These are phyloP conservation scores for Puma concolor DNA, from an alignment of 2,113 vertebrate species.

Conservation along the genomic window DNA sequence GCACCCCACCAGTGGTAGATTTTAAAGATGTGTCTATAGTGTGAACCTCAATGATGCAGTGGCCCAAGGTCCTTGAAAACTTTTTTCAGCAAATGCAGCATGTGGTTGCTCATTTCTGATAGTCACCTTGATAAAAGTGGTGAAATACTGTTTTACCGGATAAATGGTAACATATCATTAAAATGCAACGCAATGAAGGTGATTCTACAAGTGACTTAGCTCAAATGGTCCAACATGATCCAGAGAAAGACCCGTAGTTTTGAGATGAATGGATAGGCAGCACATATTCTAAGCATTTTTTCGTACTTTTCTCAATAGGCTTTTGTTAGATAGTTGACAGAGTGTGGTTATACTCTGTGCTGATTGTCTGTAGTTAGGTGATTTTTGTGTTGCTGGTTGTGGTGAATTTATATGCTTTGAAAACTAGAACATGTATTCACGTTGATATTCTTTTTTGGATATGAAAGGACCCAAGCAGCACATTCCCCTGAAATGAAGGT, in stretches of 20 bases:
- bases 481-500: not conserved
- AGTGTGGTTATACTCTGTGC: not conserved
- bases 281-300: not conserved
- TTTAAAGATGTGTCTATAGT: not conserved
- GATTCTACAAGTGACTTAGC: not conserved
- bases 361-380: not conserved
- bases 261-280: not conserved
- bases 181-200: not conserved
- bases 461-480: not conserved
- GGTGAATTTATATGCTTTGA: not conserved
- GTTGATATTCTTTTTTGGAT: not conserved
- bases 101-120: not conserved
- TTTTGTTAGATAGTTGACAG: not conserved
- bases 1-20: no score
- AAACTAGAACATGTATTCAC: not conserved
- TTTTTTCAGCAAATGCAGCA: not conserved
- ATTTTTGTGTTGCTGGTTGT: constrained; percentile 22
- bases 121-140: not conserved
- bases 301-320: not conserved
- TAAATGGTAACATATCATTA: not conserved
- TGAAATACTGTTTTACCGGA: not conserved
- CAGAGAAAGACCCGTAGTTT: not conserved
- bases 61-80: not conserved
- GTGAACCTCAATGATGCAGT: not conserved
- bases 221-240: not conserved